Base-by-base conservation (phyloP, 2,797 vertebrate genomes). In the Sebastes diaconus region DNA sequence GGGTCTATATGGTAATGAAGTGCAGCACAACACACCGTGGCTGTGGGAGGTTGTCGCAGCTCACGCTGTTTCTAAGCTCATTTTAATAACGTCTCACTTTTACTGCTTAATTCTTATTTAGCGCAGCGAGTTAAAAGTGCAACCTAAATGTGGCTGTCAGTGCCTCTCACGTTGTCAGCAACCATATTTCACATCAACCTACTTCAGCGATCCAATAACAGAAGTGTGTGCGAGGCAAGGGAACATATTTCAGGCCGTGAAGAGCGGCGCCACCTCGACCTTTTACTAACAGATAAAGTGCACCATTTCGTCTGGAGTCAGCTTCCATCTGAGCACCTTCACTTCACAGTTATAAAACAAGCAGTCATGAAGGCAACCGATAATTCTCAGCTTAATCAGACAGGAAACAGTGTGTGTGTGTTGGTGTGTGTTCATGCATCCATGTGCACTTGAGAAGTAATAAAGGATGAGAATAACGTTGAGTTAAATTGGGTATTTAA, bases 1-100 rank as follows among this genome's bases (percentile, higher is more conserved):
- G 50, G 61, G 16, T 84, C 61, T 75, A 60, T 69, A 75, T 81
- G 73, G 29, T 87, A 78, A 83, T 88, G 69, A 87, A 68, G 71
- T 76, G 57, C 60, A 73, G 64, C 7, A 22, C 55, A 57, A 70
- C 73, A 60, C 18, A 16, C 64, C 3, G 25, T 13, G 61, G 72
- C 68, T 34, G 74, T 20, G 30, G 69, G 71, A 87, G 66, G 84
- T 30, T 85, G 75, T 81, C 63, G 65, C 27, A 50, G 46, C 78
- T 46, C 34, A 59, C 12, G 66, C 18, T 30, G 27, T 55, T 77
- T 74, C 67, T 14, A 27, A 64, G 27, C 79, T 73, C 32, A 68
- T 81, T 87, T 83, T 77, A 78, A 84, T 71, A 78, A 80, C 7
- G 8, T 63, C 78, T 60, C 60, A 66, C 70, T 85, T 81, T 50